Evolutionary conservation across 2,797 vertebrate species (phyloP), one percentile per base, ranked within the genome.

Genomic region (Pseudomugil gertrudae): DNA sequence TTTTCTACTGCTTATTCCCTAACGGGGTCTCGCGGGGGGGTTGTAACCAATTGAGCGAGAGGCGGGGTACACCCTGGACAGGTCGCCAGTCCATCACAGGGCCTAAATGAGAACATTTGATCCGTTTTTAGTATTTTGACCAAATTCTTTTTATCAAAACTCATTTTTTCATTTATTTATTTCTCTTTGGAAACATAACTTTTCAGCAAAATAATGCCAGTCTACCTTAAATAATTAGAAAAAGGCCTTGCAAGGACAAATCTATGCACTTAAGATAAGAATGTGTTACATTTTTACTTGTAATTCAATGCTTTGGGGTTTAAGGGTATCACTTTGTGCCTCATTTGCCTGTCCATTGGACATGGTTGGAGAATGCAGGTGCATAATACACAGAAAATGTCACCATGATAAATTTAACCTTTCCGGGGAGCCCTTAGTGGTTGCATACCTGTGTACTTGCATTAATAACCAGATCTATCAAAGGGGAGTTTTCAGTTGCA

Each of bases 401-500:
- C 92, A 94, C 73, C 81, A 83, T 93, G 91, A 93, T 93, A 90
- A 91, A 93, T 93, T 80, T 92, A 88, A 93, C 92, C 91, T 92
- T 94, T 92, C 84, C 67, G 19, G 57, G 74, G 73, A 85, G 77
- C 86, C 87, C 87, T 89, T 65, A 83, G 86, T 84, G 84, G 78
- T 78, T 81, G 75, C 82, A 52, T 88, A 90, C 85, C 90, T 92
- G 90, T 92, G 92, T 92, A 89, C 88, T 87, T 84, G 84, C 90
- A 93, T 93, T 93, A 93, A 94, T 92, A 93, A 93, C 84, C 81
- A 92, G 90, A 93, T 92, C 90, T 90, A 92, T 93, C 91, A 92
- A 88, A 90, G 65, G 72, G 62, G 84, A 80, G 79, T 81, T 84
- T 87, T 88, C 58, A 36, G 84, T 85, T 87, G 79, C 71, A 86